These are phyloP conservation scores for Actenoides hombroni DNA, from an alignment of 2,113 vertebrate genomes.

Conservation along the genomic window DNA sequence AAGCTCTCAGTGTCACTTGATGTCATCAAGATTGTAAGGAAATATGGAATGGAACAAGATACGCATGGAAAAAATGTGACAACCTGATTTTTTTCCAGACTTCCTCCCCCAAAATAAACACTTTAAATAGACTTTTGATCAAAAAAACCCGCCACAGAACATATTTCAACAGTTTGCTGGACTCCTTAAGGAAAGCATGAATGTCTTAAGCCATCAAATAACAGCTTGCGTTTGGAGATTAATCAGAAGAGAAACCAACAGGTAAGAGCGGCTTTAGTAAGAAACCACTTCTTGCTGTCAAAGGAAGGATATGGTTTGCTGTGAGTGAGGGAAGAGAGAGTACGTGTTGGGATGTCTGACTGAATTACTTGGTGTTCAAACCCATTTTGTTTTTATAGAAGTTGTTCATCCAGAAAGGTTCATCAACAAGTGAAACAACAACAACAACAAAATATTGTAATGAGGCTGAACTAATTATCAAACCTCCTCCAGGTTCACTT, in stretches of 20 bases:
- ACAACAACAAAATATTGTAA: not conserved
- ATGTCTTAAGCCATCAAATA: not conserved
- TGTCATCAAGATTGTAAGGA: not conserved
- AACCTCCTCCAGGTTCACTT: not conserved
- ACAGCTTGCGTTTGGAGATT: not conserved
- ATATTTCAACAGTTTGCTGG: not conserved
- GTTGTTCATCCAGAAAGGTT: slow-evolving; percentile 8
- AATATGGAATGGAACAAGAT: slow-evolving; percentile 4
- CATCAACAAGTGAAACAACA: not conserved
- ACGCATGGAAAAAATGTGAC: not conserved
- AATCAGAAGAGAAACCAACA: not conserved
- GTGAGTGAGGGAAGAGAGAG: not conserved
- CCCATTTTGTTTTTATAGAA: not conserved
- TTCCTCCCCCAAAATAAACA: not conserved
- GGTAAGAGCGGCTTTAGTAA: not conserved
- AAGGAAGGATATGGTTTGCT: not conserved
- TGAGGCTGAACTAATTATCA: not conserved
- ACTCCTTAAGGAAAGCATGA: not conserved
- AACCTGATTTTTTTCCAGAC: not conserved
- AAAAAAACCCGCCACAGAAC: not conserved
- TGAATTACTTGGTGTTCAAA: not conserved
- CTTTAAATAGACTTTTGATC: not conserved
- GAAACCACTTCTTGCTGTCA: not conserved
- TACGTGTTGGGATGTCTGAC: not conserved
- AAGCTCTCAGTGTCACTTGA: not conserved